Conservation (phyloP, 2,888 invertebrate genomes). For the Lymantria dispar region DNA sequence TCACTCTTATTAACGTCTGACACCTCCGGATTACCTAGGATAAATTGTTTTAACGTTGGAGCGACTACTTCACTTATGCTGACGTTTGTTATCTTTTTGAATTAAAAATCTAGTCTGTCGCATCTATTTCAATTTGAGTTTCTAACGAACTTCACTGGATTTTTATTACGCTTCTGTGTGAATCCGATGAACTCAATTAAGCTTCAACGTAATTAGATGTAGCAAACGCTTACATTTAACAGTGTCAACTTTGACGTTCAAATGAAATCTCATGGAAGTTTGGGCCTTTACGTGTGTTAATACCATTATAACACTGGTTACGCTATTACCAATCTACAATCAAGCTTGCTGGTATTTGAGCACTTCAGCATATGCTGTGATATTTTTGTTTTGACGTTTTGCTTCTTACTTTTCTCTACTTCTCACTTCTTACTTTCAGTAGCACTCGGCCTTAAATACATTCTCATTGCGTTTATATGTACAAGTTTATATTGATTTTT, state of each 20-base stretch:
- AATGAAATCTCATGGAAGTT: constrained; percentile 68
- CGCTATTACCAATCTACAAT: constrained; percentile 79
- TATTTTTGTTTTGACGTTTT: constrained; percentile 79
- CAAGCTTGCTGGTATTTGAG: constrained; percentile 61
- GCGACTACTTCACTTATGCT: constrained; percentile 62
- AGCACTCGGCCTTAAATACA: constrained; percentile 52
- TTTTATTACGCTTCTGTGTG: constrained; percentile 33
- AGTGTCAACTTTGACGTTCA: constrained; percentile 72
- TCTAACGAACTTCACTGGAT: constrained; percentile 15
- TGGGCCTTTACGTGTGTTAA: constrained; percentile 68
- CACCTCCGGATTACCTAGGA: constrained; percentile 77
- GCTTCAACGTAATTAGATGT: constrained; percentile 70
- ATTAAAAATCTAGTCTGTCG: constrained; percentile 54
- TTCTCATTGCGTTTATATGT: constrained; percentile 68
- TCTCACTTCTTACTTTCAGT: constrained; percentile 65
- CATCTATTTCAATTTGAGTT: constrained; percentile 45
- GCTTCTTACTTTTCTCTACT: no score
- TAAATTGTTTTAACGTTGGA: constrained; percentile 79
- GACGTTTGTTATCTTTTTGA: constrained; percentile 68
- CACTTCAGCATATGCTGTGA: constrained; percentile 72
- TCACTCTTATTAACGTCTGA: constrained; percentile 81
- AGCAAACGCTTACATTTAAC: constrained; percentile 74
- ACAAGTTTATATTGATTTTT: constrained; percentile 52
- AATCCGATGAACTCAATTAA: constrained; percentile 55
- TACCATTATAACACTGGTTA: constrained; percentile 79